Conservation (phyloP, 2,888 invertebrate genomes). For the Urechis unicinctus region DNA sequence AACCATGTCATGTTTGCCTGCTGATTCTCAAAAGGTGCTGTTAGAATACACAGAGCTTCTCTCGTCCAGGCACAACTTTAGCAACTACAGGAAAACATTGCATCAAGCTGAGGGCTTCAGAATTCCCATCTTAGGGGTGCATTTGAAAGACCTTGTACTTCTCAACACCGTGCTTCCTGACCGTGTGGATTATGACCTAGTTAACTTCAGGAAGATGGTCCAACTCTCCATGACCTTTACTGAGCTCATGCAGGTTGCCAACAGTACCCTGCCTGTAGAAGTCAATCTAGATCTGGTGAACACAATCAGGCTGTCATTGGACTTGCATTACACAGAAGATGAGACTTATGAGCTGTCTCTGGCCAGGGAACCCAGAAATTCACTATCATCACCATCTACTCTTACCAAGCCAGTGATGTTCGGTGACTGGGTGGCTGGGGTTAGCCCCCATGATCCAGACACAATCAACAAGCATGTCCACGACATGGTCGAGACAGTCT, state of each 20-base stretch:
- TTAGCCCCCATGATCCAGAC: conserved; percentile 55
- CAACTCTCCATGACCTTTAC: conserved; percentile 55
- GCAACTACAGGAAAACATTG: conserved; percentile 55
- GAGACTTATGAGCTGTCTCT: conserved; percentile 59
- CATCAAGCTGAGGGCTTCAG: conserved; percentile 38
- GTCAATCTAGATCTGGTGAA: conserved; percentile 58
- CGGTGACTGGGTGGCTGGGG: conserved; percentile 57
- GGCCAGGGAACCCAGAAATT: conserved; percentile 55
- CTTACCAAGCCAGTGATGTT: conserved; percentile 54
- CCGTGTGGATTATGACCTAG: conserved; percentile 37
- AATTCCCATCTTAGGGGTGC: conserved; percentile 58
- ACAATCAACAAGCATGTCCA: conserved; percentile 56
- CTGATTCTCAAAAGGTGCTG: conserved; percentile 53
- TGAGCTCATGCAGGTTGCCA: conserved; percentile 51
- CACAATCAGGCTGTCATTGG: conserved; percentile 56
- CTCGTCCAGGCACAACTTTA: conserved; percentile 56
- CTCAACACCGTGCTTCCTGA: conserved; percentile 54
- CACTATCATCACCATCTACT: conserved; percentile 47
- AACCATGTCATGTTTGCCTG: conserved; percentile 54
- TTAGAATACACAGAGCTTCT: conserved; percentile 54
- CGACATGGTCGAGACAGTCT: conserved; percentile 59
- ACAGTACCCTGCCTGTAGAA: conserved; percentile 48
- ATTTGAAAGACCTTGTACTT: conserved; percentile 58
- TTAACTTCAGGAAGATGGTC: conserved; percentile 55
- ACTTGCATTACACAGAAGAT: conserved; percentile 57